Conservation (phyloP, 2,113 vertebrate genomes). For the Gymnogyps californianus region DNA sequence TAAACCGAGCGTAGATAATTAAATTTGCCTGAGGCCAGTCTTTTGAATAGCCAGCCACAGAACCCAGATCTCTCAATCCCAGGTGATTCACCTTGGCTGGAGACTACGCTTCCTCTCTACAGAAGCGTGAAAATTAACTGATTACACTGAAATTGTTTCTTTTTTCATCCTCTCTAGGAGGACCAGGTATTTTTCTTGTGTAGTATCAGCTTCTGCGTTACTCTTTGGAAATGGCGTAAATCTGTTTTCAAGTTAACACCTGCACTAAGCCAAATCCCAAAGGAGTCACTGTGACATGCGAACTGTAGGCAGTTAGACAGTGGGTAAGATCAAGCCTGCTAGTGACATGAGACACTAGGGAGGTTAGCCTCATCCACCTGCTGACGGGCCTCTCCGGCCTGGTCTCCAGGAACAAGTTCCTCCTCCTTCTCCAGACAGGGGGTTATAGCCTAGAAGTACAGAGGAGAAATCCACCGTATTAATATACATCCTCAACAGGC, state of each 20-base stretch:
- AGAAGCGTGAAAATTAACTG: neutral
- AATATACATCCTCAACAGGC: neutral
- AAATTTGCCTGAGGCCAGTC: neutral
- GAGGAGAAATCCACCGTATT: neutral
- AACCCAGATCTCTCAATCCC: neutral
- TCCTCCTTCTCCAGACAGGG: slow-evolving; percentile 87
- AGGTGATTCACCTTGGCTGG: neutral
- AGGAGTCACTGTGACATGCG: slow-evolving; percentile 61
- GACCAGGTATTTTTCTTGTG: neutral
- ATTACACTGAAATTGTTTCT: neutral
- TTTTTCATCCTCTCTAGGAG: neutral
- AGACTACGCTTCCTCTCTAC: accelerated
- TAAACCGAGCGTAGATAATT: neutral
- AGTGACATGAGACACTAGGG: slow-evolving; percentile 47
- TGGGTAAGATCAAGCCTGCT: slow-evolving; percentile 33
- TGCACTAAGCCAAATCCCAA: neutral
- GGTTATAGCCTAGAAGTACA: slow-evolving; percentile 84
- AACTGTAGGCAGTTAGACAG: slow-evolving; percentile 57
- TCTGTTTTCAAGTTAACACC: neutral
- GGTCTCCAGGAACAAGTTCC: slow-evolving; percentile 88
- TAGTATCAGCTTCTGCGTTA: neutral
- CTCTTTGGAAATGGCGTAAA: neutral
- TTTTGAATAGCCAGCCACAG: neutral
- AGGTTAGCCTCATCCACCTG: slow-evolving; percentile 90
- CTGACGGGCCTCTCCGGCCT: slow-evolving; percentile 85